Percentiles rank a stretch among this genome's conserved stretches.
phyloP scores from a whole-genome alignment of 2,113 vertebrate genomes.

The Archilochus colubris region DNA sequence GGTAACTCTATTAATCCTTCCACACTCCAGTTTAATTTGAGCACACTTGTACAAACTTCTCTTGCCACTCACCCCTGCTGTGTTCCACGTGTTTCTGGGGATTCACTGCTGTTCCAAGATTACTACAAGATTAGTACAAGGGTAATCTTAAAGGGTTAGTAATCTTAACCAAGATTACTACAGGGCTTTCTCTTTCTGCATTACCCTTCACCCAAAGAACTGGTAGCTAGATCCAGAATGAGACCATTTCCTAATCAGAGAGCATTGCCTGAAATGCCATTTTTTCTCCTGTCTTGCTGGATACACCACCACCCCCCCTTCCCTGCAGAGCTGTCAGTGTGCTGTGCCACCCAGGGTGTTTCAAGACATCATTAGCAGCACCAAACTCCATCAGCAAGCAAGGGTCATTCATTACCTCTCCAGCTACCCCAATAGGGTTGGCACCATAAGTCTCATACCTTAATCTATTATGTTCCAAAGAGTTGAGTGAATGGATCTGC shows the following conservation, averaged over 20 bases:
- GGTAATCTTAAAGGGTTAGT: no score
- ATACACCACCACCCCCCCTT: background rate
- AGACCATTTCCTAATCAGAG: background rate
- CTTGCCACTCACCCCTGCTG: background rate
- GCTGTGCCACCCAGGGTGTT: background rate
- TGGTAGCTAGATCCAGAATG: background rate
- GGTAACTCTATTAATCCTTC: background rate
- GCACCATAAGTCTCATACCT: background rate
- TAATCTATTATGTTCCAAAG: background rate
- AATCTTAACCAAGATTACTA: background rate
- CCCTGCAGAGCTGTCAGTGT: background rate
- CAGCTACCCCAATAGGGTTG: background rate
- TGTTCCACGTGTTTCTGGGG: background rate
- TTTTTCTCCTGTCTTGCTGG: background rate
- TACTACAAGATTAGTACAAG: no score
- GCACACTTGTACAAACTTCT: background rate
- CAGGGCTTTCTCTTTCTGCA: background rate
- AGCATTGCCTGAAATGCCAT: background rate
- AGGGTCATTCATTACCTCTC: background rate
- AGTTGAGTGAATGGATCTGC: fast-evolving
- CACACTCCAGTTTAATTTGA: background rate
- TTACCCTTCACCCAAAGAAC: background rate
- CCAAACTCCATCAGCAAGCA: background rate
- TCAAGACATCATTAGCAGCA: background rate
- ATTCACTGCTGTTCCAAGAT: background rate